Base-by-base conservation (phyloP, 2,113 vertebrate species). In the Mormoops blainvillei region DNA sequence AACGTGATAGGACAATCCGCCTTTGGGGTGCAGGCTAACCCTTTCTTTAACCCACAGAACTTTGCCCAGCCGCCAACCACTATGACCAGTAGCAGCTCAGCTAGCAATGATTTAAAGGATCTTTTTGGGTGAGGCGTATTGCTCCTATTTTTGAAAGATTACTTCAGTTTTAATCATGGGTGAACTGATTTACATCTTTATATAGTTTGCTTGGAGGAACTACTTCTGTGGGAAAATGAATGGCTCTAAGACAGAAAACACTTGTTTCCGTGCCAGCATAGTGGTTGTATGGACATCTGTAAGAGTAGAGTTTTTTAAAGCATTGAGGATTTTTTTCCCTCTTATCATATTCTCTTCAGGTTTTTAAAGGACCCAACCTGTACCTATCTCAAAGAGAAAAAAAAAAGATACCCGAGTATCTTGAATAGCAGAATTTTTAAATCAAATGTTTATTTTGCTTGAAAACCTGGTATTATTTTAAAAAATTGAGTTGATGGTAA, bases 41-140 rank as follows among this genome's bases (percentile, higher is more conserved):
- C 99, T 74, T 99, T 99, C 98, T 99, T 99, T 98, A 99, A 98
- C 97, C 99, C 99, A 8, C 99, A 99, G 98, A 99, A 99, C 99
- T 99, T 99, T 87, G 97, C 99, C 96, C 99, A 99, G 97, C 98
- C 99, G 33, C 97, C 98, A 86, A 98, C 99, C 93, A 98, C 98
- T n/a, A 97, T 99, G 95, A 98, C 99, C 98, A 99, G 97, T 68
- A 99, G 99, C 96, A 98, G 98, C 48, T 99, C 99, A 12, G 99
- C 99, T 98, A 99, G 99, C 98, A 99, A 99, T 82, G 99, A 99
- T 96, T 98, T 99, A 95, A 99, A 99, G 98, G 99, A 99, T 98
- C 99, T 99, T 84, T 99, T 99, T 87, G 99, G 99, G 89, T 99
- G 99, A 99, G 97, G 74, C 61, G 16, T 63, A 76, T 85, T 70